Conservation (phyloP, 2,888 invertebrate species). For the Drosophila robusta region DNA sequence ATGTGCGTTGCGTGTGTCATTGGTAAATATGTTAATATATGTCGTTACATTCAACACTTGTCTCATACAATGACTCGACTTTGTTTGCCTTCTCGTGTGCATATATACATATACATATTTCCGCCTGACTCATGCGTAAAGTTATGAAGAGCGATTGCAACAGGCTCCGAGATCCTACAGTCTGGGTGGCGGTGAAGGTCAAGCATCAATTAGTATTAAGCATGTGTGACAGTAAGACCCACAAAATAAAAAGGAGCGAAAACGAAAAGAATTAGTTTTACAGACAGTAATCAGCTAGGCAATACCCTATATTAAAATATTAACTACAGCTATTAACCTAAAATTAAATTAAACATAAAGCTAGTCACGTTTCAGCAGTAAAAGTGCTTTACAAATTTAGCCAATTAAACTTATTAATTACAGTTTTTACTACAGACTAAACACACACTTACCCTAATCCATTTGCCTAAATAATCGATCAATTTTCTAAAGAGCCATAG, state of each 20-base stretch:
- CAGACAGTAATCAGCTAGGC: neutral
- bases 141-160: slow-evolving; percentile 1
- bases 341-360: neutral
- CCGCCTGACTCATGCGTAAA: slow-evolving; percentile 34
- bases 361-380: no score
- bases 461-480: no score
- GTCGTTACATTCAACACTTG: slow-evolving; percentile 27
- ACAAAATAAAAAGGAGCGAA: neutral
- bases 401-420: no score
- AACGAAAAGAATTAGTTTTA: neutral
- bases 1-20: slow-evolving; percentile 24
- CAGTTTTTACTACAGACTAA: no score
- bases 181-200: slow-evolving; percentile 20
- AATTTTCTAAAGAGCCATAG: no score
- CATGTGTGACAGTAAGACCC: neutral
- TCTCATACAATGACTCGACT: slow-evolving; percentile 27
- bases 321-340: neutral
- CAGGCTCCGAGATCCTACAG: neutral
- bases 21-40: slow-evolving; percentile 25
- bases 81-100: slow-evolving; percentile 23
- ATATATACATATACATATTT: neutral
- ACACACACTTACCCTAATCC: no score
- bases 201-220: slow-evolving; percentile 25
- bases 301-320: neutral
- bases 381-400: no score